These are phyloP conservation scores for Tanaodytes sp. DNA, from an alignment of 2,888 invertebrate species.

Conservation along the genomic window DNA sequence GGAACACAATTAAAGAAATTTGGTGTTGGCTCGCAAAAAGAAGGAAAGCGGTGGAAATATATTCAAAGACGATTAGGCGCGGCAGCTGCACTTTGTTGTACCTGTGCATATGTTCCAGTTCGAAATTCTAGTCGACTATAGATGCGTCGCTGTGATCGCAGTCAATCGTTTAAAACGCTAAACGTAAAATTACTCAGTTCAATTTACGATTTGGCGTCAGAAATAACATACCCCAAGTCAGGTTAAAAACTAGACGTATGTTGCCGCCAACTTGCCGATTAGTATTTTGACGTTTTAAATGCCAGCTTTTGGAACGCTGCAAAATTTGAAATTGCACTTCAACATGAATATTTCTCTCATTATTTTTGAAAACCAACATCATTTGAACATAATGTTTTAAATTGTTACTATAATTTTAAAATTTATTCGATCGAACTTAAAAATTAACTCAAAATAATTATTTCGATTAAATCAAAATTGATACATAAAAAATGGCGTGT, in stretches of 20 bases:
- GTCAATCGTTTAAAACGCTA: conserved; percentile 72
- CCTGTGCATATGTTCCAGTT: conserved; percentile 62
- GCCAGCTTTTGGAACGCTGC: too few relatives aligned
- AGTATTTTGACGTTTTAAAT: conserved; percentile 24
- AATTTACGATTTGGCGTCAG: conserved; percentile 60
- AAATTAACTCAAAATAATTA: too few relatives aligned
- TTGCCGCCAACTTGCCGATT: conserved; percentile 22
- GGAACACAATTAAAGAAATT: conserved; percentile 46
- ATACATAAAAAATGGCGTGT: conserved; percentile 10
- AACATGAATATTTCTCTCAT: too few relatives aligned
- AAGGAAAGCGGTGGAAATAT: conserved; percentile 24
- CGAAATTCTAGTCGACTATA: conserved; percentile 66
- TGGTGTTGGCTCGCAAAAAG: conserved; percentile 24
- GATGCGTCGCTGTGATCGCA: conserved; percentile 70
- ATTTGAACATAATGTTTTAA: too few relatives aligned
- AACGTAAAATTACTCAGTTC: conserved; percentile 68
- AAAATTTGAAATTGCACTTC: too few relatives aligned
- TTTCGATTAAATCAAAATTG: not conserved
- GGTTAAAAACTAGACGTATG: conserved; percentile 40
- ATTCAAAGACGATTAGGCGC: conserved; percentile 44
- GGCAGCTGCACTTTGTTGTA: conserved; percentile 66
- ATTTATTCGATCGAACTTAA: too few relatives aligned
- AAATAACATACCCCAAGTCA: conserved; percentile 66
- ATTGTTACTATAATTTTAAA: too few relatives aligned
- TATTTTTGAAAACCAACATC: too few relatives aligned